phyloP scores from a whole-genome alignment of 2,113 vertebrate genomes.

The Symphodus melops region DNA sequence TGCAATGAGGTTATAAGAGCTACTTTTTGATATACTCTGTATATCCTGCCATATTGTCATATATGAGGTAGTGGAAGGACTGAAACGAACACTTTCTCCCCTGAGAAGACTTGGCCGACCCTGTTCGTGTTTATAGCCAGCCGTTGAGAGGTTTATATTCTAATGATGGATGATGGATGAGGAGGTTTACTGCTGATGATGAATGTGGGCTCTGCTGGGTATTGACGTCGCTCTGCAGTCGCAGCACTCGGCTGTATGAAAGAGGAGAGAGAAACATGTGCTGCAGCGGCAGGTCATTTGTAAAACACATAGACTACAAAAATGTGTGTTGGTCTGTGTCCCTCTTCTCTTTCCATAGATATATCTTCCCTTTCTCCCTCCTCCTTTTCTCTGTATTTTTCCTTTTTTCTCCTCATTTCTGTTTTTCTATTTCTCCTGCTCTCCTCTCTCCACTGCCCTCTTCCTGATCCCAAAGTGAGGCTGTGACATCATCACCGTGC shows the following conservation, averaged over 20 bases:
- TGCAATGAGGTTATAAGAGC: neutral
- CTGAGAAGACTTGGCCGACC: neutral
- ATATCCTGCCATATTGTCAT: neutral
- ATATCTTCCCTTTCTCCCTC: neutral
- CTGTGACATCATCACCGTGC: slow-evolving; percentile 75
- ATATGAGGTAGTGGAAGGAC: neutral
- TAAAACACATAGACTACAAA: slow-evolving; percentile 15
- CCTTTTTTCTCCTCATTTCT: neutral
- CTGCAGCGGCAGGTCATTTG: slow-evolving; percentile 30
- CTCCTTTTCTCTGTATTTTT: neutral
- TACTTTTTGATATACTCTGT: too few relatives aligned
- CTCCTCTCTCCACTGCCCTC: neutral
- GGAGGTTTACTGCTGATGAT: slow-evolving; percentile 30
- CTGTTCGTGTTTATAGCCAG: slow-evolving; percentile 18
- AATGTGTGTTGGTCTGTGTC: slow-evolving; percentile 9
- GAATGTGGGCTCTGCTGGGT: slow-evolving; percentile 17
- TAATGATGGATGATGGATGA: slow-evolving; percentile 36
- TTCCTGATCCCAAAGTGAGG: slow-evolving; percentile 13
- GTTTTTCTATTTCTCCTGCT: neutral
- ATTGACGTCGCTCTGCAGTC: neutral
- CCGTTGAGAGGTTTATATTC: slow-evolving; percentile 14
- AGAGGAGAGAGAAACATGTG: slow-evolving; percentile 16
- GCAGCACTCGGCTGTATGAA: neutral
- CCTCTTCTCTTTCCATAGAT: slow-evolving; percentile 2
- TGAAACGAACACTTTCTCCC: neutral